phyloP scores from a whole-genome alignment of 2,888 invertebrate species.

The Parthenolecanium corni region DNA sequence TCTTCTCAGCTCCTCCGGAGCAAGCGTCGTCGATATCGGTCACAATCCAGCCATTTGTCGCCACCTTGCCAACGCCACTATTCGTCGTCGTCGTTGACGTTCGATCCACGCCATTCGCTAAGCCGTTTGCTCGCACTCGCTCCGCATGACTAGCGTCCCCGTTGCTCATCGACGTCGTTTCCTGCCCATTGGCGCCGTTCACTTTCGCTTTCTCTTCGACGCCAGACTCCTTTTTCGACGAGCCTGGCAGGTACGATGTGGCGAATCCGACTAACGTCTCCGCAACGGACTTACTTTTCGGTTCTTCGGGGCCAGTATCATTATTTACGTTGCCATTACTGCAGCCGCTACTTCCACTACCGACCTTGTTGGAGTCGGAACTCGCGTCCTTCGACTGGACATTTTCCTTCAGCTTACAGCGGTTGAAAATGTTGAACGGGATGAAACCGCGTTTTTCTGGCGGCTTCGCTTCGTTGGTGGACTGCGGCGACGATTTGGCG shows the following conservation, averaged over 20 bases:
- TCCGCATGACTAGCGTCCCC: not conserved
- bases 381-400: not conserved
- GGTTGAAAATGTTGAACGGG: slow-evolving; percentile 4
- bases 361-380: no score
- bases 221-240: no score
- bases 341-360: no score
- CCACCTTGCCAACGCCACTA: not conserved
- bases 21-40: slow-evolving; percentile 2
- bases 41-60: slow-evolving; percentile 18
- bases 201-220: no score
- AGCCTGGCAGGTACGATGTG: not conserved
- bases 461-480: no score
- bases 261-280: slow-evolving; percentile 3
- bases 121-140: not conserved
- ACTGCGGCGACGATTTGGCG: not conserved
- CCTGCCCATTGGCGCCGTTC: no score
- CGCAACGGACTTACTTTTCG: not conserved
- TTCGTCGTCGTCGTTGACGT: not conserved
- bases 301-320: not conserved
- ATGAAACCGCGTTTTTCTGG: slow-evolving; percentile 8
- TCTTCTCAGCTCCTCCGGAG: not conserved
- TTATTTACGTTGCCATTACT: not conserved
- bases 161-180: not conserved
- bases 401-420: not conserved
- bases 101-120: slow-evolving; percentile 6